Evolutionary conservation across 2,888 invertebrate genomes (phyloP).

Genomic region (Nipponacmea schrenckii): DNA sequence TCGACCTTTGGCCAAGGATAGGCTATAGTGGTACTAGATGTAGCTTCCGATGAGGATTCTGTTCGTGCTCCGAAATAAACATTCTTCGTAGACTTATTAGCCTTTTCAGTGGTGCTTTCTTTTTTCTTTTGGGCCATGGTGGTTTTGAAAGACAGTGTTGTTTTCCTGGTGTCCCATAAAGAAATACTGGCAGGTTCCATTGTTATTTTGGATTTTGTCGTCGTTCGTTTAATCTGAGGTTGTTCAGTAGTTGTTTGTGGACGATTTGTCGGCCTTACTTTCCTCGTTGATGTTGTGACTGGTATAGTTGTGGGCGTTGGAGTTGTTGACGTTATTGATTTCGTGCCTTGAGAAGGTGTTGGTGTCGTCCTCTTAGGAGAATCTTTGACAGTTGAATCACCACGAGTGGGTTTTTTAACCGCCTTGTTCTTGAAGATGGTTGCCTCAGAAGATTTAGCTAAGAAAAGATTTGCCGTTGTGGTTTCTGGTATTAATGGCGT

Average conservation of each 20-base stretch:
- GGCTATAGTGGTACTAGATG: neutral
- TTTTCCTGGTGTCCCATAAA: slow-evolving; percentile 17
- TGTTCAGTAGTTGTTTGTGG: slow-evolving; percentile 14
- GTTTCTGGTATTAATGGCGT: neutral
- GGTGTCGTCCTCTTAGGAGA: neutral
- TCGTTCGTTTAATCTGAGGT: slow-evolving; percentile 8
- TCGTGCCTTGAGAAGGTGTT: slow-evolving; percentile 1
- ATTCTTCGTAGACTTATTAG: slow-evolving; percentile 7
- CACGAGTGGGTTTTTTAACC: neutral
- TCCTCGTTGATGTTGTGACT: neutral
- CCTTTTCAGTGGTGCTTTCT: neutral
- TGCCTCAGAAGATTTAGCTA: too few species aligned
- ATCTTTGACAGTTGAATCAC: too few species aligned
- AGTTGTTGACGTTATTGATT: slow-evolving; percentile 14
- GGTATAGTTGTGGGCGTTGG: slow-evolving; percentile 5
- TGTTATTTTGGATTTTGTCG: slow-evolving; percentile 1
- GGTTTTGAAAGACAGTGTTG: neutral
- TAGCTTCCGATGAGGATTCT: neutral
- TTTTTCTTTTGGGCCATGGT: neutral
- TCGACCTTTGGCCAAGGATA: neutral
- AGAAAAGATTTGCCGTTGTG: neutral
- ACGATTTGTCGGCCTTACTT: neutral
- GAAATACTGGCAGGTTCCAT: neutral
- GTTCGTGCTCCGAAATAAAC: neutral
- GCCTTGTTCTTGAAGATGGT: too few species aligned